Evolutionary conservation across 2,113 vertebrate species (phyloP), one percentile per base, ranked within the genome.

Genomic region (Cepphus grylle): DNA sequence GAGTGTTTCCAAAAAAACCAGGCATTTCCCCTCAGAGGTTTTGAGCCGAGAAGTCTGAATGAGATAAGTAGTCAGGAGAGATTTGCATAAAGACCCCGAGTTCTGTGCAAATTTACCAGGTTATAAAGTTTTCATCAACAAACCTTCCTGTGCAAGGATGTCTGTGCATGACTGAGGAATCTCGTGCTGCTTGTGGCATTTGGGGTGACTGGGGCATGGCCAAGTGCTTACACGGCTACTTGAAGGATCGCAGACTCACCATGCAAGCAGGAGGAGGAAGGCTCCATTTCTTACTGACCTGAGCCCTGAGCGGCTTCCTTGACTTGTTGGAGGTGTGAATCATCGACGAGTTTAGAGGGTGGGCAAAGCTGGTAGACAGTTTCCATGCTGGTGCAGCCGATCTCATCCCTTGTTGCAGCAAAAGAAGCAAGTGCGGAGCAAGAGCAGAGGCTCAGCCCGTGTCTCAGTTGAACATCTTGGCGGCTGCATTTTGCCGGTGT

Each of bases 331-430:
- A 59, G 45, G 20, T 6, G 2, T 14, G 38, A 42, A 16, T 20
- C 65, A 71, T 30, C 59, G 15, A 49, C 0, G 1, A 18, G 16
- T 59, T 79, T 26, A 66, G 47, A 38, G 18, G 17, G 15, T 36
- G 14, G 43, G 18, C 15, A 42, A 62, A 74, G 47, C 18, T 67
- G 1, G 0, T 26, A 15, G 56, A 10, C 9, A 6, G 4, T 50
- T 85, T 78, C 40, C 2, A 0, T 47, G 70, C 10, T 55, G 45
- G 5, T 25, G 5, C 2, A 30, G 22, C 22, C 52, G 70, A 38
- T 76, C 14, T 55, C 47, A 42, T 11, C 52, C 4, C 17, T 72
- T 74, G 6, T 66, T 79, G 29, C 58, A 63, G 22, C 25, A 38
- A 45, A 83, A 73, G 38, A 36, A 67, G 50, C 4, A 88, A 42